These are phyloP conservation scores for Psittacus erithacus DNA, from an alignment of 2,113 vertebrate species.

Conservation along the genomic window DNA sequence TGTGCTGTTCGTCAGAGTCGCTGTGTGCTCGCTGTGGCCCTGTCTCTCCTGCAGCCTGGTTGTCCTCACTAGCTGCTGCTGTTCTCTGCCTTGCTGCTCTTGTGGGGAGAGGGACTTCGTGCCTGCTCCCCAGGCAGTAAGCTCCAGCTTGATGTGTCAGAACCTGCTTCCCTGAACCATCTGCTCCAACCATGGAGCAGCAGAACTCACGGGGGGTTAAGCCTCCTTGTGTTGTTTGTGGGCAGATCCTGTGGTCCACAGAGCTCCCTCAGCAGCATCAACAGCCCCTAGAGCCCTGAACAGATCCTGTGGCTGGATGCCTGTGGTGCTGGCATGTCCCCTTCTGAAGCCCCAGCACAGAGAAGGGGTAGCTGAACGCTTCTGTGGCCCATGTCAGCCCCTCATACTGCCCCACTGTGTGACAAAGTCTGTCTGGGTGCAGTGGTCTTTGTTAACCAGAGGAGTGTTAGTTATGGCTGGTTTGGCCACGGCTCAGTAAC, in stretches of 20 bases:
- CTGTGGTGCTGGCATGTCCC: accelerated
- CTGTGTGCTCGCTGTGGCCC: background rate
- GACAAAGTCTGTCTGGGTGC: accelerated
- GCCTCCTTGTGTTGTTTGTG: background rate
- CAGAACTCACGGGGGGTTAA: background rate
- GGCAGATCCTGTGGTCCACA: accelerated
- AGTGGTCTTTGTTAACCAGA: accelerated
- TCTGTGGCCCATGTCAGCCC: accelerated
- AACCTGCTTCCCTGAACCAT: background rate
- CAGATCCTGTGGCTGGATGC: background rate
- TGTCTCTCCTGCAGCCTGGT: background rate
- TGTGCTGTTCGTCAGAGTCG: background rate
- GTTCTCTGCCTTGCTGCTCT: background rate
- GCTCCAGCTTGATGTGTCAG: accelerated
- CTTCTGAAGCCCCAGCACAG: background rate
- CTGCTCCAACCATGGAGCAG: background rate
- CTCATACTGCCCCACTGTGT: accelerated
- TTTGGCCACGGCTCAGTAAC: background rate
- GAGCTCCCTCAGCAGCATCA: background rate
- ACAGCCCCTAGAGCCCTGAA: background rate
- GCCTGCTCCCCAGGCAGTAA: background rate
- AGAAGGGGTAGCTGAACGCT: background rate
- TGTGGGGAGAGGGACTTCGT: accelerated
- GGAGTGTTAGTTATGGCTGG: background rate
- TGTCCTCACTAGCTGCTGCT: background rate